Evolutionary conservation across 2,113 vertebrate species (phyloP).

Genomic region (Tricholaema leucomelas): DNA sequence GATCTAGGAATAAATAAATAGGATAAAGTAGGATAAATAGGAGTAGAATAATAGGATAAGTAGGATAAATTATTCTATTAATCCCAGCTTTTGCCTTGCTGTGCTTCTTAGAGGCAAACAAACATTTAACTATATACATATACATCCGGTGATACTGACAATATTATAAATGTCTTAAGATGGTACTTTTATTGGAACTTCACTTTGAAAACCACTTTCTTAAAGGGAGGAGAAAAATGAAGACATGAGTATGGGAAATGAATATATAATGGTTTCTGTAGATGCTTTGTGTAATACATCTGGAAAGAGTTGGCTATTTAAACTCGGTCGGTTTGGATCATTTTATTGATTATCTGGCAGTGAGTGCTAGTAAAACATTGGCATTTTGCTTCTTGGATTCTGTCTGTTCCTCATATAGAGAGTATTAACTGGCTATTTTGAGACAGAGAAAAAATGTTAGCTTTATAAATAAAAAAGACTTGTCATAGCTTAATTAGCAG

Average conservation of each 20-base stretch:
- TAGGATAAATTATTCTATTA: too few species aligned
- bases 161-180: not conserved
- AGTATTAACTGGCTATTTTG: not conserved
- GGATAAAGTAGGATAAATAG: too few species aligned
- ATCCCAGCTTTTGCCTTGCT: too few species aligned
- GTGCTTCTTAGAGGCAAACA: too few species aligned
- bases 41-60: too few species aligned
- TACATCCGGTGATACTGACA: too few species aligned
- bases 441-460: not conserved
- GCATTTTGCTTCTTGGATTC: not conserved
- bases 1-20: too few species aligned
- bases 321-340: not conserved
- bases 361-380: not conserved
- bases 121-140: too few species aligned
- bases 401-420: not conserved
- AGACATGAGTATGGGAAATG: not conserved
- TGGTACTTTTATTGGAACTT: not conserved
- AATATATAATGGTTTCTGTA: not conserved
- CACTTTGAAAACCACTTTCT: not conserved
- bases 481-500: not conserved
- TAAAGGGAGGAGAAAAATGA: not conserved
- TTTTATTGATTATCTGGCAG: constrained; percentile 11
- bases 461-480: not conserved
- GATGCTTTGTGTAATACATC: not conserved
- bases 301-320: not conserved